Conservation (phyloP, 2,888 invertebrate species). For the Philhelius pedissequus region DNA sequence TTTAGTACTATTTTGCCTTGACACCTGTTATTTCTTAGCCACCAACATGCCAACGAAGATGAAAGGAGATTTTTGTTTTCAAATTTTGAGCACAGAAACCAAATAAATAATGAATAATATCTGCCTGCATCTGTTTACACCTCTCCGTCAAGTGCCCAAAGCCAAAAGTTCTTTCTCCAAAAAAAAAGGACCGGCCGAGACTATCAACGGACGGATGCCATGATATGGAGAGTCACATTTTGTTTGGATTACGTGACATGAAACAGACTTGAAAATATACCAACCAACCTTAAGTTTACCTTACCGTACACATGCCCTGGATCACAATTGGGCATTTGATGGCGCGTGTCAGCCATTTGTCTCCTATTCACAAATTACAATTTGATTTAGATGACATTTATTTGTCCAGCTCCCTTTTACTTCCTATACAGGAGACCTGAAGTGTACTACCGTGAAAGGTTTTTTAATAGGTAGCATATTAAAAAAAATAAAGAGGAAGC, state of each 20-base stretch:
- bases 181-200: constrained; percentile 16
- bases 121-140: constrained; percentile 18
- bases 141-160: background rate
- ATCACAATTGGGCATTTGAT: constrained; percentile 64
- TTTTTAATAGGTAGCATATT: background rate
- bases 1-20: too few species aligned
- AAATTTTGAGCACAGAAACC: constrained; percentile 49
- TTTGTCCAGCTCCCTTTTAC: constrained; percentile 38
- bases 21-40: background rate
- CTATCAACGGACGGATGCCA: background rate
- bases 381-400: constrained; percentile 68
- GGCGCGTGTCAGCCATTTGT: constrained; percentile 66
- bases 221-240: constrained; percentile 33
- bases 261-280: constrained; percentile 52
- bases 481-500: background rate
- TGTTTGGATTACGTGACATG: constrained; percentile 65
- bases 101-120: constrained; percentile 63
- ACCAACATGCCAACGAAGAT: background rate
- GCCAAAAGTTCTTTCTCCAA: background rate
- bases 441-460: constrained; percentile 3
- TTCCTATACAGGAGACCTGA: background rate
- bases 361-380: constrained; percentile 66
- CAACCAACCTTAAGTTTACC: background rate
- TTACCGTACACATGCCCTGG: constrained; percentile 13
- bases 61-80: background rate